Evolutionary conservation across 2,113 vertebrate genomes (phyloP).

Genomic region (Riparia riparia): DNA sequence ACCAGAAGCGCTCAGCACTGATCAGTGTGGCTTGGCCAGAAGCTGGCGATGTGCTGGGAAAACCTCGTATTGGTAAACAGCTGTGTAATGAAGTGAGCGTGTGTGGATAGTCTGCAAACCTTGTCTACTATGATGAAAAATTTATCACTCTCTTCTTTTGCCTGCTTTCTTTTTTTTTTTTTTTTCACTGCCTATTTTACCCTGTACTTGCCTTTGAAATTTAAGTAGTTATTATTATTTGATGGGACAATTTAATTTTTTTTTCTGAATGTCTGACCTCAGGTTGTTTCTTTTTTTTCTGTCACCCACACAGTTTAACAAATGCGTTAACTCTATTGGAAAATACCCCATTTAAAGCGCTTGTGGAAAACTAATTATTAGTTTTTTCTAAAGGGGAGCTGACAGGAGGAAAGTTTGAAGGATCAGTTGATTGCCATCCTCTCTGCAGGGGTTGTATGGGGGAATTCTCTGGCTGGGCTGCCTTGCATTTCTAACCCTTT

Average conservation of each 20-base stretch:
- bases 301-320: not conserved
- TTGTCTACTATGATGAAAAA: not conserved
- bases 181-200: not conserved
- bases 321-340: not conserved
- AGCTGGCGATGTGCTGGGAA: not conserved
- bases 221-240: not conserved
- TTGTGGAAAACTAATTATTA: not conserved
- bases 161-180: not conserved
- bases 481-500: not conserved
- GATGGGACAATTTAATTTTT: not conserved
- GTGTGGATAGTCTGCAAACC: not conserved
- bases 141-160: not conserved
- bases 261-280: not conserved
- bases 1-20: not conserved
- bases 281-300: not conserved
- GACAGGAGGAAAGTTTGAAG: not conserved
- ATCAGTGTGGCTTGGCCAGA: not conserved
- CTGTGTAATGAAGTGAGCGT: not conserved
- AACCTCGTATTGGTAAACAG: not conserved
- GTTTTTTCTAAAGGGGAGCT: not conserved
- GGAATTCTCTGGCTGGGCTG: not conserved
- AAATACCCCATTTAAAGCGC: not conserved
- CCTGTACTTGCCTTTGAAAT: not conserved
- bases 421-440: not conserved
- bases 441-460: rapidly evolving